Percentiles rank a stretch among this genome's conserved stretches.
Evolutionary conservation across 2,113 vertebrate genomes (phyloP).

Genomic region (Candoia aspera): DNA sequence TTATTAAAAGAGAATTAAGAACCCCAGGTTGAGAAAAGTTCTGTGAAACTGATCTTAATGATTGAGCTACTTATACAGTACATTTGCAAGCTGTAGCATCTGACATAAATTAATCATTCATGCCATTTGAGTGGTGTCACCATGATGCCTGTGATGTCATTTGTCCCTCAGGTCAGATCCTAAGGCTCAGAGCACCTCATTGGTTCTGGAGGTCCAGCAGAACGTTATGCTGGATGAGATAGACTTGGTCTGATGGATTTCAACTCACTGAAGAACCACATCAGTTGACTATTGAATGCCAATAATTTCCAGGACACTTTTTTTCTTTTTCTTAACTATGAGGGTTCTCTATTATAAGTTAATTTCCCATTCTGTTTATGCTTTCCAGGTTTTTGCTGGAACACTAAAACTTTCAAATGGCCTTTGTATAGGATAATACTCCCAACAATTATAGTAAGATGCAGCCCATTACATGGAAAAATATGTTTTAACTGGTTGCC

Average conservation of each 20-base stretch:
- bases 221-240: neutral
- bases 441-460: slow-evolving; percentile 15
- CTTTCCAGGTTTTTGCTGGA: slow-evolving; percentile 20
- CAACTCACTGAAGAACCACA: neutral
- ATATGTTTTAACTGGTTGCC: slow-evolving; percentile 34
- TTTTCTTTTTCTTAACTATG: slow-evolving; percentile 6
- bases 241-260: neutral
- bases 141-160: neutral
- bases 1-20: no score
- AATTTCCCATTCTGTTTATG: neutral
- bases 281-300: neutral
- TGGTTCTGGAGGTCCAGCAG: neutral
- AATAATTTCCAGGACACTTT: neutral
- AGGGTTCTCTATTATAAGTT: neutral
- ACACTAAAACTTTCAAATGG: neutral
- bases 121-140: neutral
- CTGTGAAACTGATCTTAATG: neutral
- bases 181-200: neutral
- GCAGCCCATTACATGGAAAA: slow-evolving; percentile 22
- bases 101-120: neutral
- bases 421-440: neutral
- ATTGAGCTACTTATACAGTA: neutral
- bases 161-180: neutral
- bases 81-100: neutral
- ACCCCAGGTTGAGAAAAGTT: neutral